Evolutionary conservation across 1,140 invertebrate species (phyloP).

Genomic region (Nylanderia fulva): DNA sequence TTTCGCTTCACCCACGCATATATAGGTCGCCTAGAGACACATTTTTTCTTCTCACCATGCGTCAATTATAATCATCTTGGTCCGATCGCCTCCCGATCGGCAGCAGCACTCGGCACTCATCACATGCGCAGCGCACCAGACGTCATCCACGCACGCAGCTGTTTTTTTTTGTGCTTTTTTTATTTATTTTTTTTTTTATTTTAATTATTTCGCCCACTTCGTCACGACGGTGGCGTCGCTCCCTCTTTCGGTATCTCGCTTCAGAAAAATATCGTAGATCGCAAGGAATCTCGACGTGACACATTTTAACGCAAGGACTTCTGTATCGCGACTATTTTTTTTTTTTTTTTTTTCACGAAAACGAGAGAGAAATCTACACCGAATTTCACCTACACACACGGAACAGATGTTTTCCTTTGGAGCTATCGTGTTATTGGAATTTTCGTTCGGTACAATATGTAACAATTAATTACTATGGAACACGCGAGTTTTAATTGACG

Average conservation of each 20-base stretch:
- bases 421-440: conserved; percentile 19
- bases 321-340: conserved; percentile 14
- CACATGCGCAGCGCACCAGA: conserved; percentile 35
- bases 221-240: conserved; percentile 36
- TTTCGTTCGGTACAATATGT: conserved; percentile 2
- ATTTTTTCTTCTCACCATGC: conserved; percentile 68
- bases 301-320: not conserved
- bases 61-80: conserved; percentile 68
- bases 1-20: conserved; percentile 67
- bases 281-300: conserved; percentile 20
- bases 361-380: conserved; percentile 12
- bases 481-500: conserved; percentile 50
- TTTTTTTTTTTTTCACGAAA: too few relatives aligned
- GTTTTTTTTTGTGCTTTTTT: conserved; percentile 35
- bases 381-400: not conserved
- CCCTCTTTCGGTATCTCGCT: not conserved
- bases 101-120: conserved; percentile 64
- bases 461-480: conserved; percentile 45
- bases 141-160: conserved; percentile 50
- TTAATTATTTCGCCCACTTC: conserved; percentile 57
- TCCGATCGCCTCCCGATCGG: conserved; percentile 70
- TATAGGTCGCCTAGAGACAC: conserved; percentile 58
- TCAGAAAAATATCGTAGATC: not conserved
- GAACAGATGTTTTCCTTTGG: conserved; percentile 1
- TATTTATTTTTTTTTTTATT: not conserved